These are phyloP conservation scores for Oryzias woworae DNA, from an alignment of 2,113 vertebrate genomes.

Conservation along the genomic window DNA sequence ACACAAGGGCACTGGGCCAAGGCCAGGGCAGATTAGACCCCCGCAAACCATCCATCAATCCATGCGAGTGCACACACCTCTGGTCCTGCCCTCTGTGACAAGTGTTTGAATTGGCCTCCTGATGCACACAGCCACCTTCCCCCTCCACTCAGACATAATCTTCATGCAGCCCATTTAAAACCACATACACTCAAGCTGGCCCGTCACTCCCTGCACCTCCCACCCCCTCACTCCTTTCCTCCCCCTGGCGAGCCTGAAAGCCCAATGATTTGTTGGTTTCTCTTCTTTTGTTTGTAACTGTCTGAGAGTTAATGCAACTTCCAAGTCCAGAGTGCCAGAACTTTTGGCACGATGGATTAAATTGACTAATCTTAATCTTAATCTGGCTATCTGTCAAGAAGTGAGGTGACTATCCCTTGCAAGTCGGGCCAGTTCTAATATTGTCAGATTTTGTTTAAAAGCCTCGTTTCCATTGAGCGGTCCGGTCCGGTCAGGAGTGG, in stretches of 20 bases:
- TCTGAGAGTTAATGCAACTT: conserved; percentile 62
- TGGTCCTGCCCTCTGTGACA: conserved; percentile 42
- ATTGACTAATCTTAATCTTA: conserved; percentile 16
- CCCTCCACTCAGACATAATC: conserved; percentile 50
- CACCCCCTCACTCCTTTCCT: conserved; percentile 26
- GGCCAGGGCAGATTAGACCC: conserved; percentile 63
- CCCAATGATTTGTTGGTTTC: conserved; percentile 76
- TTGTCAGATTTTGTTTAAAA: conserved; percentile 6
- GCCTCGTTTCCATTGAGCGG: too few relatives aligned
- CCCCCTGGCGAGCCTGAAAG: conserved; percentile 47
- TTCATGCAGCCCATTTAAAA: conserved; percentile 47
- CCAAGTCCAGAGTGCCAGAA: conserved; percentile 62
- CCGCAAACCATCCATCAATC: conserved; percentile 35
- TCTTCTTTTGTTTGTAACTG: conserved; percentile 62
- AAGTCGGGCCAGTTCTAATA: conserved; percentile 5
- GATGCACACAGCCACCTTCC: conserved; percentile 52
- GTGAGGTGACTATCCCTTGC: too few relatives aligned
- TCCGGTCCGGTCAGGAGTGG: too few relatives aligned
- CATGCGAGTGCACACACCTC: conserved; percentile 44
- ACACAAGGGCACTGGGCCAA: conserved; percentile 61
- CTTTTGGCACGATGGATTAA: conserved; percentile 67
- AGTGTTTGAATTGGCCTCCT: conserved; percentile 57
- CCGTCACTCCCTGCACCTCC: conserved; percentile 9
- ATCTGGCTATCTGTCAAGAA: conserved; percentile 65
- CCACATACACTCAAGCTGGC: conserved; percentile 22